Evolutionary conservation across 2,113 vertebrate species (phyloP).

Genomic region (Burhinus bistriatus): DNA sequence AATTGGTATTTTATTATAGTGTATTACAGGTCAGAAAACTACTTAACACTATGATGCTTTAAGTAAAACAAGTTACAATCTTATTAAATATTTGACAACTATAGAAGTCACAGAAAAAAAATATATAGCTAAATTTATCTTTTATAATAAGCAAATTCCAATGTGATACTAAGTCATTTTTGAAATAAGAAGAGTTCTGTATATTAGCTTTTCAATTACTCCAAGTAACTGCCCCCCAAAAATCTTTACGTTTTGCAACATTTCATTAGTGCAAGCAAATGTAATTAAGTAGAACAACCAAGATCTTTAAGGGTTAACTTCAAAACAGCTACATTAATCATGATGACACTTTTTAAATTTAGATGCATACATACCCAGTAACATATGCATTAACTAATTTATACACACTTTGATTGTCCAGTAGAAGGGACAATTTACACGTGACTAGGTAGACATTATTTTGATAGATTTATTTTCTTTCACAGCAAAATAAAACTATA

Average conservation of each 20-base stretch:
- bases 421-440: background rate
- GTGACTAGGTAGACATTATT: background rate
- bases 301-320: background rate
- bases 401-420: background rate
- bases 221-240: background rate
- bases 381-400: background rate
- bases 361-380: background rate
- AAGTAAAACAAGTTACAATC: background rate
- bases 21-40: background rate
- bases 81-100: background rate
- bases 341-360: background rate
- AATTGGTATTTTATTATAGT: background rate
- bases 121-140: background rate
- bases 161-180: background rate
- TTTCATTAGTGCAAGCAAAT: background rate
- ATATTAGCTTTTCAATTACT: background rate
- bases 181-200: background rate
- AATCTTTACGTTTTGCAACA: background rate
- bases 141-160: background rate
- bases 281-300: background rate
- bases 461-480: slow-evolving; percentile 2
- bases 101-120: background rate
- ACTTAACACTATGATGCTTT: background rate
- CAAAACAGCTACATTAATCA: background rate
- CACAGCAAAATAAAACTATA: slow-evolving; percentile 31